These are phyloP conservation scores for Eudemis profundana DNA, from an alignment of 2,888 invertebrate species.

Conservation along the genomic window DNA sequence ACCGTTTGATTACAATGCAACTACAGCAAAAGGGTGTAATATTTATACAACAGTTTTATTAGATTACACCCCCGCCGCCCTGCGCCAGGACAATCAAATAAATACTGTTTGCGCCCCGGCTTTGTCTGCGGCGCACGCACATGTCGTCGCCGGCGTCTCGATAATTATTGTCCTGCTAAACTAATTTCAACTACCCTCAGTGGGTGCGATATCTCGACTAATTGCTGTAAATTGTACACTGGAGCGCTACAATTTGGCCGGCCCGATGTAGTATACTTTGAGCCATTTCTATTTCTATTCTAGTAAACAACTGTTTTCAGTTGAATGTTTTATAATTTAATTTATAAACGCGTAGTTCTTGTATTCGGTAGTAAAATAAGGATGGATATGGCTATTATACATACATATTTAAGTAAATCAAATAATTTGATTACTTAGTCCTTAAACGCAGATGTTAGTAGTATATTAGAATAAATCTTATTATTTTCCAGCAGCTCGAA, in stretches of 20 bases:
- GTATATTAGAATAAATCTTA: no score
- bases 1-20: slow-evolving; percentile 54
- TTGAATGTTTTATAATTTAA: no score
- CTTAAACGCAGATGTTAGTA: no score
- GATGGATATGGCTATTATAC: no score
- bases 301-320: no score
- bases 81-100: slow-evolving; percentile 51
- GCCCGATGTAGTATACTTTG: no score
- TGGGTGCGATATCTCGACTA: slow-evolving; percentile 12
- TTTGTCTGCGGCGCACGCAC: slow-evolving; percentile 47
- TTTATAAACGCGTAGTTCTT: no score
- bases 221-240: slow-evolving; percentile 18
- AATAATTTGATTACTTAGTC: no score
- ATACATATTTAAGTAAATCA: no score
- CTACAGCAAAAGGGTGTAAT: slow-evolving; percentile 59
- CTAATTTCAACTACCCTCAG: slow-evolving; percentile 41
- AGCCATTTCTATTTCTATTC: no score
- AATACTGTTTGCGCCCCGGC: slow-evolving; percentile 47
- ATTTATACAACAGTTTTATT: slow-evolving; percentile 70
- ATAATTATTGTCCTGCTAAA: slow-evolving; percentile 46
- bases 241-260: neutral
- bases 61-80: slow-evolving; percentile 62
- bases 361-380: no score
- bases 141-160: slow-evolving; percentile 48
- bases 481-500: no score